A percentile compares a stretch with the other conserved stretches of the same genome.
Evolutionary conservation across 1,140 invertebrate genomes (phyloP).

Genomic region (Ceratoteleas bidentatus): DNA sequence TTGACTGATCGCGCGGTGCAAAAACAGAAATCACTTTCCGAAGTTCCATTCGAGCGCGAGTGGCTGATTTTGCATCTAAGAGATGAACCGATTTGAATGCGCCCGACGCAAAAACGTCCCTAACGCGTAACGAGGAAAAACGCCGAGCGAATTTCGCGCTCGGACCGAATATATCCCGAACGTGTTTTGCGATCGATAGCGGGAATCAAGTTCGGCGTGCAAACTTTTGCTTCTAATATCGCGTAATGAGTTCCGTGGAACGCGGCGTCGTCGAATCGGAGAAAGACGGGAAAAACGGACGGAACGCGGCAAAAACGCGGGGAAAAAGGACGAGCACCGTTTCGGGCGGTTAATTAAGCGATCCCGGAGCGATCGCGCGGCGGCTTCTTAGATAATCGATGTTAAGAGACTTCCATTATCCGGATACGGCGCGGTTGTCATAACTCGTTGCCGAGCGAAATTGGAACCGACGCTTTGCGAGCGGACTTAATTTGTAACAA

Average conservation of each 20-base stretch:
- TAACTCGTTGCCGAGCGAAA: conserved; percentile 64
- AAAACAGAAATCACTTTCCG: conserved; percentile 44
- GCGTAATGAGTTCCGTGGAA: conserved; percentile 24
- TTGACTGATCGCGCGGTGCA: not conserved
- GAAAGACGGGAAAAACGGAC: not conserved
- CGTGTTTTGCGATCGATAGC: conserved; percentile 35
- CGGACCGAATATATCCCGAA: conserved; percentile 33
- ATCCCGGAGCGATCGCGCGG: conserved; percentile 22
- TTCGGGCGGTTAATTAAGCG: conserved; percentile 50
- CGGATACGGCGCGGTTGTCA: conserved; percentile 48
- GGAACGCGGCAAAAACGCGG: not conserved
- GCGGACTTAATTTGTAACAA: conserved; percentile 78
- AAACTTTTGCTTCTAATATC: conserved; percentile 26
- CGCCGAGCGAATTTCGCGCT: conserved; percentile 25
- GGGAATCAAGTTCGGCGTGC: conserved; percentile 1
- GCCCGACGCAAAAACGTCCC: conserved; percentile 24
- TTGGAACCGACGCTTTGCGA: conserved; percentile 59
- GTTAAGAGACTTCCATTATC: conserved; percentile 70
- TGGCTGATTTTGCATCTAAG: conserved; percentile 39
- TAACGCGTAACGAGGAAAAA: conserved; percentile 45
- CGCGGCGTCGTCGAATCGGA: conserved; percentile 6
- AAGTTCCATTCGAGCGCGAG: conserved; percentile 9
- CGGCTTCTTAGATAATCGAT: conserved; percentile 60
- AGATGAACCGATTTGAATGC: conserved; percentile 38
- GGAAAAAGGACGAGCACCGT: conserved; percentile 9